These are phyloP conservation scores for Abscondita cerata DNA, from an alignment of 2,888 invertebrate genomes.

Conservation along the genomic window DNA sequence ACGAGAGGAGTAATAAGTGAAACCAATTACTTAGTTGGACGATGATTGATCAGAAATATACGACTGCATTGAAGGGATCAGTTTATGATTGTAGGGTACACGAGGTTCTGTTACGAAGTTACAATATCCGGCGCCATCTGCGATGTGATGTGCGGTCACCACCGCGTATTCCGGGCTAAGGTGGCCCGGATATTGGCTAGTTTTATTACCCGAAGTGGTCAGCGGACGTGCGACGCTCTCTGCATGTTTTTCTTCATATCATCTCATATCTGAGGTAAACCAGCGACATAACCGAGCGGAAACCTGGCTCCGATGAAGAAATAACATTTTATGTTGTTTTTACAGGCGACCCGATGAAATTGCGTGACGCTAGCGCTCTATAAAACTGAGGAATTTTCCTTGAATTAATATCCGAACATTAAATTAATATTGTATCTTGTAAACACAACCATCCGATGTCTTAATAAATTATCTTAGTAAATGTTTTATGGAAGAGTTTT, in stretches of 20 bases:
- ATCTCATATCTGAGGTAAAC: conserved; percentile 50
- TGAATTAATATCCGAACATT: conserved; percentile 51
- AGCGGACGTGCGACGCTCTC: conserved; percentile 52
- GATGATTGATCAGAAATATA: conserved; percentile 44
- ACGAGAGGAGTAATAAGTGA: conserved; percentile 20
- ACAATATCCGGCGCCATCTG: conserved; percentile 51
- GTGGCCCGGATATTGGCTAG: conserved; percentile 59
- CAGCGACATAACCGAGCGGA: conserved; percentile 52
- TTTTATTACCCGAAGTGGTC: conserved; percentile 59
- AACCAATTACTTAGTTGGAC: conserved; percentile 37
- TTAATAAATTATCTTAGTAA: conserved; percentile 36
- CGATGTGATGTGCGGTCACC: conserved; percentile 45
- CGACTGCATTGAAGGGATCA: conserved; percentile 41
- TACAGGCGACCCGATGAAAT: conserved; percentile 54
- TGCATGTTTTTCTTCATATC: conserved; percentile 50
- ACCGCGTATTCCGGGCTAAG: conserved; percentile 41
- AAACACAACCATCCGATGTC: conserved; percentile 37
- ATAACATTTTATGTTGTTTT: conserved; percentile 59
- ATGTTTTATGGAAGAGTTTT: conserved; percentile 33
- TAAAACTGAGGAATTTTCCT: conserved; percentile 50
- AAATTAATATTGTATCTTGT: conserved; percentile 47
- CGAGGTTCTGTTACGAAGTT: conserved; percentile 27
- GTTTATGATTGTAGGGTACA: conserved; percentile 48
- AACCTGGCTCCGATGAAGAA: conserved; percentile 58
- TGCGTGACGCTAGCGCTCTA: conserved; percentile 46